A percentile compares a stretch with the other conserved stretches of the same genome.
Conservation (phyloP, 1,140 invertebrate species). For the Drosophila trapezifrons region DNA sequence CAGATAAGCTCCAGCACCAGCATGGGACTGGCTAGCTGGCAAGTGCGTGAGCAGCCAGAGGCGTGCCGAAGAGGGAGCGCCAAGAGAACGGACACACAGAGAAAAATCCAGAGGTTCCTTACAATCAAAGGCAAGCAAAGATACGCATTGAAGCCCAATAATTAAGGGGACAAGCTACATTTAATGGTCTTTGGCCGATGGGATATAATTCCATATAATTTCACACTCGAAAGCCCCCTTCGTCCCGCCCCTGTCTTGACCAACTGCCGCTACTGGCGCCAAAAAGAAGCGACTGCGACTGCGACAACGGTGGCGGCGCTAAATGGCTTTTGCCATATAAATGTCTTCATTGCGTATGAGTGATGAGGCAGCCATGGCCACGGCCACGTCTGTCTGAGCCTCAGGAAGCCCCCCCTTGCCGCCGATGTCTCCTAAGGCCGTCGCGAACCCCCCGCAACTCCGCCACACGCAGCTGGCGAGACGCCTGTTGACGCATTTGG, state of each 20-base stretch:
- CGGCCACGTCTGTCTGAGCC: constrained; percentile 18
- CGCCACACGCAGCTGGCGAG: constrained; percentile 45
- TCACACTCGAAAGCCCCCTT: neutral
- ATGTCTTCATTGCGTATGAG: constrained; percentile 82
- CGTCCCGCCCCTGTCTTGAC: neutral
- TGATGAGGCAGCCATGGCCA: constrained; percentile 68
- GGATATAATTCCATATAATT: neutral
- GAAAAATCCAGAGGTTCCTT: too few species aligned
- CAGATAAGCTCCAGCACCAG: constrained; percentile 60
- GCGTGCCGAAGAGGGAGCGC: constrained; percentile 16
- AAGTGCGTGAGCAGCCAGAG: constrained; percentile 54
- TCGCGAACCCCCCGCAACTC: neutral
- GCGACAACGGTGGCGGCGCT: constrained; percentile 48
- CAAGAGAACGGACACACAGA: neutral
- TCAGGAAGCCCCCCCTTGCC: neutral
- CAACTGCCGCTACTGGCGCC: constrained; percentile 35
- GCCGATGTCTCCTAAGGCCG: neutral
- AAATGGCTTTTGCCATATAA: constrained; percentile 81
- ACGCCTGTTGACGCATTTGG: constrained; percentile 70
- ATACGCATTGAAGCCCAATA: neutral
- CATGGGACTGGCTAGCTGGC: constrained; percentile 23
- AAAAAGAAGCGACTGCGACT: constrained; percentile 39
- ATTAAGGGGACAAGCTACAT: neutral
- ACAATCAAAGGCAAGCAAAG: too few species aligned
- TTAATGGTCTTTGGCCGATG: neutral